Evolutionary conservation across 2,113 vertebrate genomes (phyloP), one percentile per base, ranked within the genome.

Genomic region (Chaenogobius annularis): DNA sequence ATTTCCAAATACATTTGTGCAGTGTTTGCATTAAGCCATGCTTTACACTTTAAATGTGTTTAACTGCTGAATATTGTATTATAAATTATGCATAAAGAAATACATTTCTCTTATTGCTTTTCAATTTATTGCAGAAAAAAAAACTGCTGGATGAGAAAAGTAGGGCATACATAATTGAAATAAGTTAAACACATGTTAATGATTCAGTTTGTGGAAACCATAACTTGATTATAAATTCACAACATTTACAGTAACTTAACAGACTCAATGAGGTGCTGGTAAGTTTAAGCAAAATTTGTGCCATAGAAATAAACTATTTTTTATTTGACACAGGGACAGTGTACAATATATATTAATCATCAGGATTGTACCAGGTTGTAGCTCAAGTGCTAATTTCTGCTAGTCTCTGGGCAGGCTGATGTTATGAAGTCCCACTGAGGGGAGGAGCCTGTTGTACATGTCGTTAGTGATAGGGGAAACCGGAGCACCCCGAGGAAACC

Each of bases 151-250:
- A 14, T 48, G 13, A 5, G 17, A 50, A 50, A 31, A 31, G 26
- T 31, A 2, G 26, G 26, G 26, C 26, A 31, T 31, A 31, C 26
- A 31, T 2, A 1, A 31, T 31, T n/a, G n/a, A 50, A 19, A n/a
- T 43, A 43, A 43, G 6, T 7, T 5, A 40, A 5, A 9, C 9
- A 9, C 4, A 46, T 46, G 44, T 3, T 46, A 3, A 13, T 46
- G 44, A 10, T 46, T 46, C 31, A 62, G 14, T 37, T 37, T 31
- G 1, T 35, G 59, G 15, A 78, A 65, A 69, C 3, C 19, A 72
- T 23, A 70, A 17, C 35, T 87, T 87, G 83, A 90, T 85, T 87
- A 71, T 50, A 78, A 59, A 74, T 78, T 48, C 83, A 84, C 78
- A 79, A 78, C 31, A 83, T 82, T 52, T 76, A 87, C 73, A 87